Evolutionary conservation across 1,140 invertebrate species (phyloP).

Genomic region (Colletes latitarsis): DNA sequence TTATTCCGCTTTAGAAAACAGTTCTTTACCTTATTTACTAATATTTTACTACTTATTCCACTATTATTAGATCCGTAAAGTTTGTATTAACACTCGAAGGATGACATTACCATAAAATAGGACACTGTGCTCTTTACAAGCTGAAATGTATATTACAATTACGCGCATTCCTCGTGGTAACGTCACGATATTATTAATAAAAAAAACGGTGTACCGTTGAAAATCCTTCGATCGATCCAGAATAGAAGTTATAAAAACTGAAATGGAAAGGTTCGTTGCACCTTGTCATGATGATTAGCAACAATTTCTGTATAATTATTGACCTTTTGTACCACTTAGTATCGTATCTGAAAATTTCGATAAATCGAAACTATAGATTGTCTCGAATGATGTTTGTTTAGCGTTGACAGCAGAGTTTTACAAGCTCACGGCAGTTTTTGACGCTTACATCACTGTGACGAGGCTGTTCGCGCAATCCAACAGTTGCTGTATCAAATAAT

Average conservation of each 20-base stretch:
- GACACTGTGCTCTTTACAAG: neutral
- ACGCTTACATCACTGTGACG: neutral
- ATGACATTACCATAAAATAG: neutral
- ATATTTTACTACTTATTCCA: neutral
- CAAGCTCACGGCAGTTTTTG: too few species aligned
- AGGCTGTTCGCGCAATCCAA: neutral
- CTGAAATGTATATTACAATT: neutral
- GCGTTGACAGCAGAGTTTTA: too few species aligned
- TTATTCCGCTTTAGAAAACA: too few species aligned
- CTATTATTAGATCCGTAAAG: too few species aligned
- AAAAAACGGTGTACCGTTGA: constrained; percentile 21
- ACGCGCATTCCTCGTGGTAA: neutral
- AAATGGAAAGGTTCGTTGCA: constrained; percentile 31
- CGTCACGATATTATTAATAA: neutral
- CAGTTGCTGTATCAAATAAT: neutral
- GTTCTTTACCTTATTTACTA: neutral
- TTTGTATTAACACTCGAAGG: neutral
- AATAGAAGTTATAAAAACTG: constrained; percentile 35
- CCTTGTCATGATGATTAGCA: constrained; percentile 49
- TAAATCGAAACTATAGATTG: too few species aligned
- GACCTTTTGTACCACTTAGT: constrained; percentile 44
- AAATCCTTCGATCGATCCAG: constrained; percentile 40
- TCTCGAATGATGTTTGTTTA: too few species aligned
- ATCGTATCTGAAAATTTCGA: neutral
- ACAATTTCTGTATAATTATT: constrained; percentile 27